Percentiles rank a stretch among this genome's conserved stretches.
phyloP scores from a whole-genome alignment of 2,113 vertebrate species.

The Cinclus mexicanus region DNA sequence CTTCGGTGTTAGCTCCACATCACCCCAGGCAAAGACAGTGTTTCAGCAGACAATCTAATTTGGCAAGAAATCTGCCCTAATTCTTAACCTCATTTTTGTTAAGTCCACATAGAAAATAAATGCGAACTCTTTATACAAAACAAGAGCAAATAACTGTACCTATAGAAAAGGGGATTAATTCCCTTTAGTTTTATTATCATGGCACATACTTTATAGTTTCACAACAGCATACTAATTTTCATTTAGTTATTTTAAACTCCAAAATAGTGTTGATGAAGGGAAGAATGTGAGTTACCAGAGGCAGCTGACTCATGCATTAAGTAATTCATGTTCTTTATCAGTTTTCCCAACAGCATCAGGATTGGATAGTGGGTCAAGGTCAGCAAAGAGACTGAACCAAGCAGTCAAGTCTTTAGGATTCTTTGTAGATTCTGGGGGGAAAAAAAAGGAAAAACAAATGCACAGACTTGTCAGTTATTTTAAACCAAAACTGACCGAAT shows the following conservation, averaged over 20 bases:
- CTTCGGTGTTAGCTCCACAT: neutral
- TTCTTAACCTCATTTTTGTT: slow-evolving; percentile 12
- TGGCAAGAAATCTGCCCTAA: slow-evolving; percentile 52
- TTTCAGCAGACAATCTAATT: slow-evolving; percentile 37
- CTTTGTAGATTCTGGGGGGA: slow-evolving; percentile 75
- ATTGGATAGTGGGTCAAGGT: slow-evolving; percentile 94
- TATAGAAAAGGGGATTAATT: slow-evolving; percentile 71
- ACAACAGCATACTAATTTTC: slow-evolving; percentile 63
- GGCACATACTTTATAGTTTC: slow-evolving; percentile 71
- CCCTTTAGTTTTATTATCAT: slow-evolving; percentile 77
- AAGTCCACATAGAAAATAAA: slow-evolving; percentile 58
- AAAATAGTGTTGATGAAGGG: slow-evolving; percentile 13
- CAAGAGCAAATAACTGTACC: slow-evolving; percentile 66
- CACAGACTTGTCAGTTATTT: neutral
- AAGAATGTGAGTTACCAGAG: slow-evolving; percentile 37
- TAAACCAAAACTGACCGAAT: slow-evolving; percentile 14
- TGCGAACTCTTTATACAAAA: slow-evolving; percentile 64
- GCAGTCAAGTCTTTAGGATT: slow-evolving; percentile 84
- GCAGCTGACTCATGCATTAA: slow-evolving; percentile 83
- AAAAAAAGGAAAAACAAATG: neutral
- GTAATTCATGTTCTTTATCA: slow-evolving; percentile 88
- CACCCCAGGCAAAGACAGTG: slow-evolving; percentile 31
- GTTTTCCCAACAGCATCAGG: slow-evolving; percentile 92
- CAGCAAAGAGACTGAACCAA: slow-evolving; percentile 97
- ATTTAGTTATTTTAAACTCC: neutral